Percentiles rank a stretch among this genome's conserved stretches.
Conservation (phyloP, 2,113 vertebrate species). For the Dunckerocampus dactyliophorus region DNA sequence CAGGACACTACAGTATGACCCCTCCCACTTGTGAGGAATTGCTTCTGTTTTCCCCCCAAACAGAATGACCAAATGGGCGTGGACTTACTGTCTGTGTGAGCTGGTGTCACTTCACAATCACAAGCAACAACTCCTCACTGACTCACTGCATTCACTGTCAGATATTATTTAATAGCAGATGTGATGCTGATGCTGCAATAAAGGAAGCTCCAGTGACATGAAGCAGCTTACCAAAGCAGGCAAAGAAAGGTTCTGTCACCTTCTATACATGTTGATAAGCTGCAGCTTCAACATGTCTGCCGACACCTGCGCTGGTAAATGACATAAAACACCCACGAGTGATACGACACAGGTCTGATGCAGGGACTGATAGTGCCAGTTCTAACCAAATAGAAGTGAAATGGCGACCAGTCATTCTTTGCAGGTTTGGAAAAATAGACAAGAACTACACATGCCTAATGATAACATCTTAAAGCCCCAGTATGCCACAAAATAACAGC, state of each 20-base stretch:
- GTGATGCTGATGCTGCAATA: not conserved
- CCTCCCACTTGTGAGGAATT: slow-evolving; percentile 6
- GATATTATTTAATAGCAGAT: not conserved
- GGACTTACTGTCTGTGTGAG: slow-evolving; percentile 11
- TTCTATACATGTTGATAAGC: slow-evolving; percentile 36
- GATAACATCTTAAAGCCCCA: no score
- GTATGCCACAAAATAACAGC: no score
- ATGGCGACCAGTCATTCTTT: not conserved
- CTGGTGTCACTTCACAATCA: slow-evolving; percentile 25
- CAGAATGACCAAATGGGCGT: slow-evolving; percentile 32
- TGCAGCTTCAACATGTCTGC: slow-evolving; percentile 22
- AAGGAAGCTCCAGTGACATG: slow-evolving; percentile 3
- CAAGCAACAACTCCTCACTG: not conserved
- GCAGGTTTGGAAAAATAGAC: no score
- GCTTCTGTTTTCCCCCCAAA: slow-evolving; percentile 10
- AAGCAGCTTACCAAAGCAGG: not conserved
- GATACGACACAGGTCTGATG: slow-evolving; percentile 16
- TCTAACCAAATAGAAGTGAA: slow-evolving; percentile 2
- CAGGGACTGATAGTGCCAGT: slow-evolving; percentile 11
- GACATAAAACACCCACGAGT: slow-evolving; percentile 19
- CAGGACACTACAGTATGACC: not conserved
- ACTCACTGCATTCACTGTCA: not conserved
- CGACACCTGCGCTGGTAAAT: slow-evolving; percentile 14
- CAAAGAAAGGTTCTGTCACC: slow-evolving; percentile 20
- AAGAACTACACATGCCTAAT: no score